Base-by-base conservation (phyloP, 2,797 vertebrate genomes). In the Otolemur crassicaudatus region DNA sequence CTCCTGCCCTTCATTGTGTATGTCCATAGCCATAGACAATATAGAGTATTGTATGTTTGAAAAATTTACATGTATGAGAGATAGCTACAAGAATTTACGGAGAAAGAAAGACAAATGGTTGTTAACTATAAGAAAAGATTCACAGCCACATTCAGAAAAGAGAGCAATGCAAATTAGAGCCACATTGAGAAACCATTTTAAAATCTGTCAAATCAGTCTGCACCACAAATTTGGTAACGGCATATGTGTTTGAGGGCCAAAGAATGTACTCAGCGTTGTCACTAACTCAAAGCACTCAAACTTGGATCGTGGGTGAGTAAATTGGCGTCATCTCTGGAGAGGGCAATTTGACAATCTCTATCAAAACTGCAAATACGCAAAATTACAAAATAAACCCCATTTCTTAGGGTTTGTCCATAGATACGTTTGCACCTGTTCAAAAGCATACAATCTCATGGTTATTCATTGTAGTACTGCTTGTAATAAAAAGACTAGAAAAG, bases 341-440 rank as follows among this genome's bases (percentile, higher is more conserved):
- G 34, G 61, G 27, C 27, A 65, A 70, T 70, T 89, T 60, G 92
- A 72, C 53, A 40, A 46, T 46, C 53, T 92, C 31, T 43, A 84
- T 79, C 4, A 83, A 84, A 94, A 93, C 90, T 84, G 72, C 60
- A 94, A 87, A 94, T 8, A 9, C 16, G 87, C 34, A 79, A 73
- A 58, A 87, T 83, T 79, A 58, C 58, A 86, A 93, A 80, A 93
- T n/a, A 89, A 82, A 90, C 72, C 76, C 37, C 9, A 19, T 53
- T 95, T 97, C 43, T 88, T 34, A 65, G 13, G 72, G 79, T 94
- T 90, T 83, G 53, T 84, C 70, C 69, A 20, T 87, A 80, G 60
- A 43, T 76, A 22, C 31, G 27, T 84, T 80, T 91, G 34, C 25
- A 37, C 53, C 40, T 56, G 4, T 93, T 56, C 31, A 53, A 90